A percentile compares a stretch with the other conserved stretches of the same genome.
phyloP scores from a whole-genome alignment of 2,797 vertebrate species.

The Rousettus madagascariensis region DNA sequence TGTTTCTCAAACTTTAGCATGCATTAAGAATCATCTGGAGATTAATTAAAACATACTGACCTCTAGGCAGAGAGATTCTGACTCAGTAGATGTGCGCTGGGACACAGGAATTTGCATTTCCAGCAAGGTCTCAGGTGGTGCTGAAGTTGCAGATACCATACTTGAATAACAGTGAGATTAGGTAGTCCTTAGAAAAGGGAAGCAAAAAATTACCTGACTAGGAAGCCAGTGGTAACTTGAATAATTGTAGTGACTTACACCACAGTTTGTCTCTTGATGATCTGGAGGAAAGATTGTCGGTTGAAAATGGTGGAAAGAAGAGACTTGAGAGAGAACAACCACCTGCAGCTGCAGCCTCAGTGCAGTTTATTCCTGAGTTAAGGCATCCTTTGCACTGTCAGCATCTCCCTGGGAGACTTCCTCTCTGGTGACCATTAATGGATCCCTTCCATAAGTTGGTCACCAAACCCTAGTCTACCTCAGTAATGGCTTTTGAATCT shows the following conservation, averaged over 20 bases:
- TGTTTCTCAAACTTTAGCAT: not conserved
- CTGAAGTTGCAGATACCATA: not conserved
- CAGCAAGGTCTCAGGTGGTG: not conserved
- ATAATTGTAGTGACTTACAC: not conserved
- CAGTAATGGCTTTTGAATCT: constrained; percentile 30
- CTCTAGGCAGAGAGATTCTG: not conserved
- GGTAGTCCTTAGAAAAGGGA: not conserved
- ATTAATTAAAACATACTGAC: constrained; percentile 23
- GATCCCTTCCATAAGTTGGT: not conserved
- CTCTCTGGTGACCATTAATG: not conserved
- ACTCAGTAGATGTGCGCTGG: not conserved
- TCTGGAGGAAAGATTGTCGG: not conserved
- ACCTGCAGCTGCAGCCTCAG: not conserved
- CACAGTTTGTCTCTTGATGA: not conserved
- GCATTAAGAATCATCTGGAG: not conserved
- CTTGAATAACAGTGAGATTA: not conserved
- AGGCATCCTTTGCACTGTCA: not conserved
- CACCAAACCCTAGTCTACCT: not conserved
- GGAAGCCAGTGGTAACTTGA: not conserved
- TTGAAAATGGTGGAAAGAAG: not conserved
- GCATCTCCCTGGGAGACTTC: not conserved
- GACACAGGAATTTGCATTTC: constrained; percentile 12
- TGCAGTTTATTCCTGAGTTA: not conserved
- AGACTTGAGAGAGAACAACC: not conserved
- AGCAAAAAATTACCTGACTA: not conserved